Evolutionary conservation across 2,888 invertebrate genomes (phyloP).

Genomic region (Heteromurus nitidus): DNA sequence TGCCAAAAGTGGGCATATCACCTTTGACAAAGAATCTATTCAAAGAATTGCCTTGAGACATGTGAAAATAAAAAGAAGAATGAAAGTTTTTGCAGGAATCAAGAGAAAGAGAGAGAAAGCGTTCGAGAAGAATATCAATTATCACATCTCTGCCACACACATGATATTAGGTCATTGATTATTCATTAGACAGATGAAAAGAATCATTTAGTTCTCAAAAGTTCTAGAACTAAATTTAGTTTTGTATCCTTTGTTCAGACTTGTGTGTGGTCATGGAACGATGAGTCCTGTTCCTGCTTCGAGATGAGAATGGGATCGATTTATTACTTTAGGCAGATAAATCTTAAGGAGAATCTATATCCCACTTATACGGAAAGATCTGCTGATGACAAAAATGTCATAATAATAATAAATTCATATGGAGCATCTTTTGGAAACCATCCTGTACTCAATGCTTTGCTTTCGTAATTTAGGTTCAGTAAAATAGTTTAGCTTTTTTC

Average conservation of each 20-base stretch:
- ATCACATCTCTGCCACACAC: no score
- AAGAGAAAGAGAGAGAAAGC: conserved; percentile 20
- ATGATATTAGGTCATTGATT: conserved; percentile 39
- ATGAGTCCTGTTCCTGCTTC: not conserved
- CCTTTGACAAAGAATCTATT: not conserved
- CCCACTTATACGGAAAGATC: no score
- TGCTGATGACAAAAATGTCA: no score
- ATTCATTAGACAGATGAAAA: conserved; percentile 41
- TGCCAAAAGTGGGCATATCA: conserved; percentile 23
- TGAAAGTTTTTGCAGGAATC: conserved; percentile 23
- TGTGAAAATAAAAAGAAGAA: conserved; percentile 9
- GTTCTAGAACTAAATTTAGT: not conserved
- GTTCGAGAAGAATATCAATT: conserved; percentile 23
- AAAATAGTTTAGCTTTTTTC: no score
- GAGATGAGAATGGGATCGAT: not conserved
- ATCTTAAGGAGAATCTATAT: not conserved
- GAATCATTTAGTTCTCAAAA: conserved; percentile 8
- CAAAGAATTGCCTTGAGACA: not conserved
- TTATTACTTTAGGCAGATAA: not conserved
- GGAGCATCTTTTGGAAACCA: no score
- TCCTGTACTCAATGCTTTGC: no score
- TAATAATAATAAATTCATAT: no score
- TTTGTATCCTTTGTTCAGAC: not conserved
- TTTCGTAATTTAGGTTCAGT: no score
- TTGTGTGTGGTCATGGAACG: not conserved